Evolutionary conservation across 1,140 invertebrate species (phyloP).

Genomic region (Coptotermes formosanus): DNA sequence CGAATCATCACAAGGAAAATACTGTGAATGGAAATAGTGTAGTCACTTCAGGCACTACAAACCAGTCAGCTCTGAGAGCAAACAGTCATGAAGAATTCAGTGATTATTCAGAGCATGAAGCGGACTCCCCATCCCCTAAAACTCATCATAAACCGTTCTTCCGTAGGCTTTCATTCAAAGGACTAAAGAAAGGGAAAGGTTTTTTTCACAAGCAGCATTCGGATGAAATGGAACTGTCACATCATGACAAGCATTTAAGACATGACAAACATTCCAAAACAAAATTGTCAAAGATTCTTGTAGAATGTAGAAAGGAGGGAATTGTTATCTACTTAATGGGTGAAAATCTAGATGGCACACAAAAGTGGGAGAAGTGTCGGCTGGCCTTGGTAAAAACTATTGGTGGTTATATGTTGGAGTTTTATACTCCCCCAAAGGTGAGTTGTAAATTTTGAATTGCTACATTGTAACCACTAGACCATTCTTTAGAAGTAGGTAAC

Average conservation of each 20-base stretch:
- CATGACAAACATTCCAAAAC: constrained; percentile 72
- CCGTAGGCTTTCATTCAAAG: constrained; percentile 83
- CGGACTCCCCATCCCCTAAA: constrained; percentile 73
- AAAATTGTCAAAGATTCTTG: constrained; percentile 86
- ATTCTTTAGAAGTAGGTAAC: no score
- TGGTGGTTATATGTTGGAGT: constrained; percentile 91
- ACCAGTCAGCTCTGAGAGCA: constrained; percentile 40
- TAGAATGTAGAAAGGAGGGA: constrained; percentile 90
- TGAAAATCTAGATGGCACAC: constrained; percentile 86
- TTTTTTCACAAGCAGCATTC: constrained; percentile 90
- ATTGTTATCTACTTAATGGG: constrained; percentile 87
- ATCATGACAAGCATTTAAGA: constrained; percentile 47
- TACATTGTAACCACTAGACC: no score
- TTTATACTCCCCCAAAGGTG: constrained; percentile 92
- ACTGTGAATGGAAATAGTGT: constrained; percentile 36
- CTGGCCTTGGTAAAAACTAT: constrained; percentile 86
- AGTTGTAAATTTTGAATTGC: constrained; percentile 31
- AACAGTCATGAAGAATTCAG: constrained; percentile 54
- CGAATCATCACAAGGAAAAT: constrained; percentile 36
- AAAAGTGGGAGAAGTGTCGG: constrained; percentile 93
- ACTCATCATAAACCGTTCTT: constrained; percentile 79
- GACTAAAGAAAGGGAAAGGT: constrained; percentile 73
- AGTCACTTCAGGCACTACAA: constrained; percentile 34
- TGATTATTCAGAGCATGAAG: constrained; percentile 69
- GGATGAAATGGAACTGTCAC: constrained; percentile 78